Evolutionary conservation across 2,888 invertebrate species (phyloP).

Genomic region (Epinotia bilunana): DNA sequence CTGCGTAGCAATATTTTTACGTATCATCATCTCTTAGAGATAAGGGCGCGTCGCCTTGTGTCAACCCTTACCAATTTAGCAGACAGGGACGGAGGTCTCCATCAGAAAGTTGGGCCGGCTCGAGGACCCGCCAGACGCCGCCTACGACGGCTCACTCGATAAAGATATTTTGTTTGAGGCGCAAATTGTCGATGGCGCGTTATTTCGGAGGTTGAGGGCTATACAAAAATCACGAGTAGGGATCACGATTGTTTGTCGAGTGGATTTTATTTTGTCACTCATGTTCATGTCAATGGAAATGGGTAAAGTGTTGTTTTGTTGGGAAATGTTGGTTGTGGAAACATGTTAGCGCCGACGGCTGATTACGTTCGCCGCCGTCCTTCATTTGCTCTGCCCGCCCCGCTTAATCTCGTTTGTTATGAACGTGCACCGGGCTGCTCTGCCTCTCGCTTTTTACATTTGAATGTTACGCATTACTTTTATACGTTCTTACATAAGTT

Average conservation of each 20-base stretch:
- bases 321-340: conserved; percentile 58
- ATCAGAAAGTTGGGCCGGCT: conserved; percentile 49
- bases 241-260: conserved; percentile 32
- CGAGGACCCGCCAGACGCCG: conserved; percentile 45
- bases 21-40: neutral
- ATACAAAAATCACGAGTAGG: conserved; percentile 35
- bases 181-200: conserved; percentile 46
- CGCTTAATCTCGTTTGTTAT: conserved; percentile 82
- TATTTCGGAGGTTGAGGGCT: conserved; percentile 44
- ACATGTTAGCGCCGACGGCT: conserved; percentile 73
- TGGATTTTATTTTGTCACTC: conserved; percentile 11
- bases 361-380: conserved; percentile 78
- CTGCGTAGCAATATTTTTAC: conserved; percentile 7
- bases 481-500: conserved; percentile 65
- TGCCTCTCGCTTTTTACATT: conserved; percentile 73
- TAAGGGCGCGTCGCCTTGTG: conserved; percentile 37
- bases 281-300: conserved; percentile 7
- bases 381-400: conserved; percentile 79
- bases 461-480: conserved; percentile 74
- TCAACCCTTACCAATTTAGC: conserved; percentile 48
- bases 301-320: conserved; percentile 11
- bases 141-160: conserved; percentile 48
- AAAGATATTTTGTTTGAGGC: conserved; percentile 54
- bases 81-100: conserved; percentile 45
- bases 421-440: conserved; percentile 71